Evolutionary conservation across 2,888 invertebrate species (phyloP), one percentile per base, ranked within the genome.

Genomic region (Drosophila sordidapex): DNA sequence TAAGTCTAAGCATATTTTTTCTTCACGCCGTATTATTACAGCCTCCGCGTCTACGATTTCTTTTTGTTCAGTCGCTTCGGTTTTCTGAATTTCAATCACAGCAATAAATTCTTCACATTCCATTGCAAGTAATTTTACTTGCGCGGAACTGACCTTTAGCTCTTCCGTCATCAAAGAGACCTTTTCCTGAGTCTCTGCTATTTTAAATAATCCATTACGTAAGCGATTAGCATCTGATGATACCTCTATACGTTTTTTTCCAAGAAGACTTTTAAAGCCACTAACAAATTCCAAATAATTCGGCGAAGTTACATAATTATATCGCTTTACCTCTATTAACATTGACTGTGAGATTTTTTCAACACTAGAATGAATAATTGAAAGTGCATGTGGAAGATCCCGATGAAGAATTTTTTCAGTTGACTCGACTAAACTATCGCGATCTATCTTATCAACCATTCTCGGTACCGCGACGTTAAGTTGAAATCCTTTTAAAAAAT

Each of bases 231-330:
- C 96, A 81, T 96, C 95, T 18, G 95, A 92, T 0, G 96, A 95
- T 33, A 97, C 93, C 90, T 96, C 96, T 15, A 93, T 91, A 18
- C 97, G 94, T 91, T 98, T 98, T 59, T 94, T 92, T 53, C 94
- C 94, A 43, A 98, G 92, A 94, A 97, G 95, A 68, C 94, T 94
- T 92, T 97, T 97, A 90, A 97, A 98, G 11, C 97, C 97, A 1
- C 95, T 94, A 1, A 98, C 97, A 18, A 98, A 94, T 90, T 98
- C 97, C 66, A 98, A 94, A 87, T 97, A 98, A 93, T 97, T 98
- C 33, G 96, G 96, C 0, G 98, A 97, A 0, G 98, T 98, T 52
- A 98, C 97, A 92, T 98, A 98, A 93, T 97, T 97, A 90, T 96
- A 95, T 15, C 98, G 93, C 69, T 96, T 95, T 94, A 97, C 95